Evolutionary conservation across 2,113 vertebrate species (phyloP).

Genomic region (Merops nubicus): DNA sequence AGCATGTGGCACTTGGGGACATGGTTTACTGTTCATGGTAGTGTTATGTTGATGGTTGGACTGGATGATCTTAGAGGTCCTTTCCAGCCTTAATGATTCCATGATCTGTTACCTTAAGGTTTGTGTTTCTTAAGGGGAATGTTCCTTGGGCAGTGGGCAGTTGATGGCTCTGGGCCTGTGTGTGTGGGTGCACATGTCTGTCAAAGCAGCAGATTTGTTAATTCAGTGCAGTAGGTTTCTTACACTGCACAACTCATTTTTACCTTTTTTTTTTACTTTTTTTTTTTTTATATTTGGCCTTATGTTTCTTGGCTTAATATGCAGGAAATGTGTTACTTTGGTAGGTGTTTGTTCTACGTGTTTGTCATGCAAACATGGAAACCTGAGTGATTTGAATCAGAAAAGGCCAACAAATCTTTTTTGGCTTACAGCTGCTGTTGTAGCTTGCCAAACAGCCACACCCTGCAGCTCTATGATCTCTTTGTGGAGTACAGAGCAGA

Average conservation of each 20-base stretch:
- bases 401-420: background rate
- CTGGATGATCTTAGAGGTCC: too few relatives aligned
- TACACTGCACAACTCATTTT: background rate
- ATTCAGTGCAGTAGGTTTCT: background rate
- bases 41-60: too few relatives aligned
- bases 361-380: background rate
- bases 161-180: background rate
- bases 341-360: background rate
- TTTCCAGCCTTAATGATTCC: too few relatives aligned
- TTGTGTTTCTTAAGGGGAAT: background rate
- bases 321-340: slow-evolving; percentile 11
- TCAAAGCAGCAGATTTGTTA: background rate
- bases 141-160: background rate
- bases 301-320: background rate
- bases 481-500: background rate
- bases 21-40: too few relatives aligned
- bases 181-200: background rate
- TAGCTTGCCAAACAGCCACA: background rate
- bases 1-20: too few relatives aligned
- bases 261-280: background rate
- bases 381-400: background rate
- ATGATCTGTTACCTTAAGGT: background rate
- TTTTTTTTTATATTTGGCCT: background rate
- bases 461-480: background rate
- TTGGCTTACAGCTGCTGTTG: background rate